Evolutionary conservation across 2,113 vertebrate species (phyloP), one percentile per base, ranked within the genome.

Genomic region (Cebidichthys violaceus): DNA sequence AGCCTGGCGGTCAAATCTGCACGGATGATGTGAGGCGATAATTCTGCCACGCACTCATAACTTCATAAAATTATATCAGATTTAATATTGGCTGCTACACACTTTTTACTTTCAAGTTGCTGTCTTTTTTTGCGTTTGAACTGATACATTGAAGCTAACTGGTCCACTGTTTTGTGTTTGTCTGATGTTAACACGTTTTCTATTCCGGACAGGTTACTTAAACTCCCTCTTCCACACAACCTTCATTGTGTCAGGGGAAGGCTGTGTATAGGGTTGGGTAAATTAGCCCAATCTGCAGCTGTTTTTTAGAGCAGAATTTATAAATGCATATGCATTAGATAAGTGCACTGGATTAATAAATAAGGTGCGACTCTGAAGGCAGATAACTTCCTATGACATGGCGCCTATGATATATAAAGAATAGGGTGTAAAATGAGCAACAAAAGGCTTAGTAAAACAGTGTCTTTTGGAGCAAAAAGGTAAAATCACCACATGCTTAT

Each of bases 401-500:
- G 7, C 9, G 3, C 1, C 13, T 7, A 43, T n/a, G 22, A 8
- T 9, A 54, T 31, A n/a, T n/a, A 27, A 61, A 39, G 41, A 7
- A 60, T 24, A 41, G 9, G 22, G 18, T 61, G 3, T 77, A 45
- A 20, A 70, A 62, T 45, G 3, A 82, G 18, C 33, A 45, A 74
- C 24, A 35, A 45, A 76, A 47, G 2, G 10, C 27, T 72, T 18
- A 27, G 20, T 9, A n/a, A 55, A 82, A 22, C 4, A 43, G 11
- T 7, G 4, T 6, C 39, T 70, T 18, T 57, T 76, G 18, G 39
- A 65, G 18, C 15, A 35, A 75, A 65, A 81, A 37, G 29, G 29
- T 67, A 20, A 78, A 72, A 82, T 50, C 14, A 76, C 47, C 3
- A 70, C 61, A 41, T 52, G 67, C 71, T 50, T 76, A 86, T 90